A percentile compares a stretch with the other conserved stretches of the same genome.
Evolutionary conservation across 92 coral and sea anemone species (phyloP).

Genomic region (Porites rus): DNA sequence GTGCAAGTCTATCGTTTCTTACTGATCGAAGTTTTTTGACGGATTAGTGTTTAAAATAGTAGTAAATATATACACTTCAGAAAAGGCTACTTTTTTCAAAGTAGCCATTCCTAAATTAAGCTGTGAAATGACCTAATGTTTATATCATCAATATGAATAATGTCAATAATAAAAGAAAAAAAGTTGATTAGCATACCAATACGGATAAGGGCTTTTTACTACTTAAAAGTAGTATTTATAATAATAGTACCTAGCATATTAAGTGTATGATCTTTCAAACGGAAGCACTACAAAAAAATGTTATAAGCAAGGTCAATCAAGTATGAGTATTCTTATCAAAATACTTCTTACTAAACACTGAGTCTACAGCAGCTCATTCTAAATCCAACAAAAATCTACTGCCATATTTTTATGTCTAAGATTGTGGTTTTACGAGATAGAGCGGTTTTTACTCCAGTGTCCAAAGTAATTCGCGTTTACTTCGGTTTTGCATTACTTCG

Average conservation of each 20-base stretch:
- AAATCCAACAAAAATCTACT: neutral
- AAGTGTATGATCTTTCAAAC: neutral
- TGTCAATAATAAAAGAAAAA: neutral
- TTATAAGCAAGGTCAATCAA: neutral
- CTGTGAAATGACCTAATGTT: neutral
- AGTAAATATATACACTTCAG: neutral
- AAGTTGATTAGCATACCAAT: conserved; percentile 5
- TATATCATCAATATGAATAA: neutral
- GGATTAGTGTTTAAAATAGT: neutral
- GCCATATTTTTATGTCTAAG: too few species aligned
- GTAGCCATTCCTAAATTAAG: neutral
- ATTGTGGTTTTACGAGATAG: too few species aligned
- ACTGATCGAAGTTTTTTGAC: neutral
- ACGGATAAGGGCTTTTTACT: neutral
- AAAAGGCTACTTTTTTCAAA: neutral
- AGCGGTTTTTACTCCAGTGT: too few species aligned
- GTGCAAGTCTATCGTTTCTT: neutral
- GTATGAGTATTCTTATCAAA: conserved; percentile 1
- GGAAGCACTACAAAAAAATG: neutral
- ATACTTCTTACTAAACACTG: conserved; percentile 2
- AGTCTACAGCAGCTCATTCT: neutral
- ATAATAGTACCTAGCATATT: neutral
- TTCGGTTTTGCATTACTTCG: neutral
- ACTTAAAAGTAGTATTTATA: too few species aligned
- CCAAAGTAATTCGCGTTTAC: neutral